phyloP scores from a whole-genome alignment of 2,113 vertebrate genomes.

The Dasyurus viverrinus region DNA sequence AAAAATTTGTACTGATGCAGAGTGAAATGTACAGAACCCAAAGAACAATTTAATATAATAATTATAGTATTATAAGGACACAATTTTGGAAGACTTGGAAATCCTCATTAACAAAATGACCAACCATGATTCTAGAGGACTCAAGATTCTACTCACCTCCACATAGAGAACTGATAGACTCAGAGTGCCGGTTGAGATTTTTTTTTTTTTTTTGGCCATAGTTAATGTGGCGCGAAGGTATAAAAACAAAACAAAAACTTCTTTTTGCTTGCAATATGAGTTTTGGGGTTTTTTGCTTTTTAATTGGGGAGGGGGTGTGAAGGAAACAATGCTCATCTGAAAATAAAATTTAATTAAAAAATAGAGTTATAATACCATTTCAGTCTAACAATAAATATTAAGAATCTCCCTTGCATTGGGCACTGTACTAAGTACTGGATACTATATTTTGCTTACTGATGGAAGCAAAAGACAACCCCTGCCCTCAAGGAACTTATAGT shows the following conservation, averaged over 20 bases:
- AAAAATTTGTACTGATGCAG: not conserved
- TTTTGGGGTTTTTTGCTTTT: not conserved
- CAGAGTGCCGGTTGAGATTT: not conserved
- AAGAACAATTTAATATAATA: not conserved
- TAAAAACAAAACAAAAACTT: not conserved
- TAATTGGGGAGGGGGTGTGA: not conserved
- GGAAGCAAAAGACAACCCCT: not conserved
- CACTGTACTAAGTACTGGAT: not conserved
- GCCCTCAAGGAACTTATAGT: not conserved
- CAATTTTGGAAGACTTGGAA: not conserved
- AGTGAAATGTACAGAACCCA: not conserved
- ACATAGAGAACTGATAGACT: not conserved
- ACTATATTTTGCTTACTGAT: not conserved
- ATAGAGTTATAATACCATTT: not conserved
- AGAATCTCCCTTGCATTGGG: not conserved
- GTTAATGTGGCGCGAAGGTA: not conserved
- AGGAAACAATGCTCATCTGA: not conserved
- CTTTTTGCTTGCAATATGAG: not conserved
- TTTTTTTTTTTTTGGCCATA: not conserved
- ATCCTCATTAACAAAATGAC: not conserved
- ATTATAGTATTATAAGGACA: not conserved
- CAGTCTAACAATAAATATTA: not conserved
- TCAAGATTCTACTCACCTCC: not conserved
- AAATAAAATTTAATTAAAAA: not conserved
- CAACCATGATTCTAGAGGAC: not conserved